Evolutionary conservation across 92 coral and sea anemone species (phyloP).

Genomic region (Umimayanthus kanabou): DNA sequence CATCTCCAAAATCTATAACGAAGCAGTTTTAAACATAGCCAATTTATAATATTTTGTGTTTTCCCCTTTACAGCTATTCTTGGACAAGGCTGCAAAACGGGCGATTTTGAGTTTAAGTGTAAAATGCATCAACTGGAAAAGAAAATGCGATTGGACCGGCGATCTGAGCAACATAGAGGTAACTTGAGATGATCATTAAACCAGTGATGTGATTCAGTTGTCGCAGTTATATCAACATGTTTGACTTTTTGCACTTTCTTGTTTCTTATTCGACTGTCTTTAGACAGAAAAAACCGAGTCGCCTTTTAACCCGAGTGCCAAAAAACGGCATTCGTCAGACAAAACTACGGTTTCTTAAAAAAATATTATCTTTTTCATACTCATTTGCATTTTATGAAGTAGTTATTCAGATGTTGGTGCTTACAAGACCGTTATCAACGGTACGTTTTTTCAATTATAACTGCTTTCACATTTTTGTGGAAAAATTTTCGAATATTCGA

Average conservation of each 20-base stretch:
- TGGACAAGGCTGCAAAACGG: conserved; percentile 93
- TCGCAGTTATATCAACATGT: not conserved
- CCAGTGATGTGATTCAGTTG: not conserved
- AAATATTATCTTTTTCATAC: not conserved
- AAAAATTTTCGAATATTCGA: not conserved
- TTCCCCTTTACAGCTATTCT: conserved; percentile 65
- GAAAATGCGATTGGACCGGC: conserved; percentile 98
- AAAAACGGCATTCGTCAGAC: not conserved
- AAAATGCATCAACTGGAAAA: conserved; percentile 92
- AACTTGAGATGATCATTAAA: not conserved
- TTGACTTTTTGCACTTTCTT: not conserved
- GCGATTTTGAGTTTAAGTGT: conserved; percentile 83
- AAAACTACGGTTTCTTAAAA: not conserved
- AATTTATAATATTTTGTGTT: not conserved
- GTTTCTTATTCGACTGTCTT: not conserved
- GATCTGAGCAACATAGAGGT: conserved; percentile 93
- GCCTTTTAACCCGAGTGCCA: not conserved
- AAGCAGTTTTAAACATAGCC: not conserved
- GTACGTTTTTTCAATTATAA: not conserved
- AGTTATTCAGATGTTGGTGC: not conserved
- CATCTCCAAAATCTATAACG: not conserved
- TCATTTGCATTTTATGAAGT: conserved; percentile 11
- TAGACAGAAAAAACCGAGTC: not conserved
- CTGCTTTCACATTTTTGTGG: not conserved
- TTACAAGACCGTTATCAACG: not conserved